A percentile compares a stretch with the other conserved stretches of the same genome.
phyloP scores from a whole-genome alignment of 1,140 invertebrate species.

The Pentalonia nigronervosa region DNA sequence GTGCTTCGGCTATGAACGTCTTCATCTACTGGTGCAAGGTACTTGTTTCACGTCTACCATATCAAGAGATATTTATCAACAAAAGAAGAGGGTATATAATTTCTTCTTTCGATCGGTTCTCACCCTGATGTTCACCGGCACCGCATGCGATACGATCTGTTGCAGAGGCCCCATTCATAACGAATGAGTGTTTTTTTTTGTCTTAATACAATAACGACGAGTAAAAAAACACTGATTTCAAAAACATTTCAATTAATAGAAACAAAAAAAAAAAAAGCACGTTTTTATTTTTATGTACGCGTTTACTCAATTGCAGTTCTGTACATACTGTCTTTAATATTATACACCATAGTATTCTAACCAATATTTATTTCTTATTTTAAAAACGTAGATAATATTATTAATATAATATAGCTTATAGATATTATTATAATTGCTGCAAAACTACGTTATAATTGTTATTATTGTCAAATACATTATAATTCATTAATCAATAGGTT shows the following conservation, averaged over 20 bases:
- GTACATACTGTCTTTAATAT: neutral
- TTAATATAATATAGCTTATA: neutral
- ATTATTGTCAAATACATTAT: neutral
- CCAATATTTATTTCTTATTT: neutral
- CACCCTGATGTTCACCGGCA: neutral
- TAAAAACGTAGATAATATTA: neutral
- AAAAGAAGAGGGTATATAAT: neutral
- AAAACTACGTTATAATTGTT: neutral
- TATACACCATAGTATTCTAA: neutral
- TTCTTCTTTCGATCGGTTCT: conserved; percentile 37
- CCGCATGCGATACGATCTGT: neutral
- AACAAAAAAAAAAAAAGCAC: neutral
- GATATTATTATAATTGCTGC: neutral
- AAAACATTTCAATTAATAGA: conserved; percentile 33
- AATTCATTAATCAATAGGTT: neutral
- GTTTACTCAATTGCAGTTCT: neutral
- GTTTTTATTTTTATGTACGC: neutral
- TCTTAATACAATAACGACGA: neutral
- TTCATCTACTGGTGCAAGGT: neutral
- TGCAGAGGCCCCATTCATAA: conserved; percentile 2
- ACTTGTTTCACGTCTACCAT: neutral
- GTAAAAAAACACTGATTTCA: neutral
- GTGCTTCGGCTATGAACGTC: neutral
- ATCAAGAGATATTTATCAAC: conserved; percentile 1
- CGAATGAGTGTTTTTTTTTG: neutral